Evolutionary conservation across 2,888 invertebrate species (phyloP).

Genomic region (Brenthis hecate): DNA sequence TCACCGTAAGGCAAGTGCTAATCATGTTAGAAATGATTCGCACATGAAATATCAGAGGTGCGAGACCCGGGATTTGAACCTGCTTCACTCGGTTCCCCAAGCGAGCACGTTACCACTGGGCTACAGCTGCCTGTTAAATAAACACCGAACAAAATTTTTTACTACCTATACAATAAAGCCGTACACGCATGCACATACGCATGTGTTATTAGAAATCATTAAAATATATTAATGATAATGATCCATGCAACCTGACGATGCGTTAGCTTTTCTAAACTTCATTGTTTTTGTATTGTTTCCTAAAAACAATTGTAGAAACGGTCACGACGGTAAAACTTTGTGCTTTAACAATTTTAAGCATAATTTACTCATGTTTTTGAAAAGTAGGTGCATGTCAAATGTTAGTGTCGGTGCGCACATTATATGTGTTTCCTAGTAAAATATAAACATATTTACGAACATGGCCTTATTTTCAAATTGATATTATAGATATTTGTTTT

Average conservation of each 20-base stretch:
- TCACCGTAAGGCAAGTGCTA: too few relatives aligned
- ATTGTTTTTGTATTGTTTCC: slow-evolving; percentile 43
- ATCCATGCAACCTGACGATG: slow-evolving; percentile 21
- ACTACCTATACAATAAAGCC: background rate
- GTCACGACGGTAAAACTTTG: slow-evolving; percentile 33
- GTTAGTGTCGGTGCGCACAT: slow-evolving; percentile 26
- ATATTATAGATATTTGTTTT: slow-evolving; percentile 15
- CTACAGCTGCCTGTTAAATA: too few relatives aligned
- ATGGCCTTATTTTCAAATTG: slow-evolving; percentile 31
- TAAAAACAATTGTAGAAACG: slow-evolving; percentile 37
- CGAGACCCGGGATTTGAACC: too few relatives aligned
- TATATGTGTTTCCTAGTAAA: slow-evolving; percentile 33
- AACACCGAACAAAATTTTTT: too few relatives aligned
- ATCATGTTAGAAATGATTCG: too few relatives aligned
- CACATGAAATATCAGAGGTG: too few relatives aligned
- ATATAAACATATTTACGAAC: slow-evolving; percentile 32
- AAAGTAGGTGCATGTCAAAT: slow-evolving; percentile 39
- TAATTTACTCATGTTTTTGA: slow-evolving; percentile 31
- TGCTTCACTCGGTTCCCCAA: too few relatives aligned
- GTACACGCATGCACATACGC: background rate
- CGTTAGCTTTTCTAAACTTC: slow-evolving; percentile 45
- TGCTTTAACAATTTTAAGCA: slow-evolving; percentile 37
- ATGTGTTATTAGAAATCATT: slow-evolving; percentile 33
- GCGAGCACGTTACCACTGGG: too few relatives aligned
- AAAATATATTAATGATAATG: slow-evolving; percentile 42